These are phyloP conservation scores for Sebastes elongatus DNA, from an alignment of 2,797 vertebrate species.

Conservation along the genomic window DNA sequence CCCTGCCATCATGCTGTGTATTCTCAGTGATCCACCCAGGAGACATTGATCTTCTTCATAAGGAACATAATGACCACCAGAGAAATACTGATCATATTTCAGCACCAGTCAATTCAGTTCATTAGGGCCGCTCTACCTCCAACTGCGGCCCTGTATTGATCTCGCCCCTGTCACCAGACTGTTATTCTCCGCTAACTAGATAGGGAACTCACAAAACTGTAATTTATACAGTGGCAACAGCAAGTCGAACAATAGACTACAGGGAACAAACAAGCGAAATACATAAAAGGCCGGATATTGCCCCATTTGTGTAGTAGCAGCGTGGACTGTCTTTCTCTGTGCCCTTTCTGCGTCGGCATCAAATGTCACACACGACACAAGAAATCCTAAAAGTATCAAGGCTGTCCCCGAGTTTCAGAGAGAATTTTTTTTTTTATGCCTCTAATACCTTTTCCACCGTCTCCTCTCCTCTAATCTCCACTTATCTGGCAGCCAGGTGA, in stretches of 20 bases:
- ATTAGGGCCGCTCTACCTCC: slow-evolving; percentile 78
- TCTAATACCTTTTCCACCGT: slow-evolving; percentile 70
- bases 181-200: slow-evolving; percentile 72
- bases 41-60: slow-evolving; percentile 84
- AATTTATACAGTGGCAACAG: slow-evolving; percentile 56
- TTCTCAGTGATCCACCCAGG: slow-evolving; percentile 73
- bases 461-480: slow-evolving; percentile 77
- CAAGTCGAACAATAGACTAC: slow-evolving; percentile 36
- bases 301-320: slow-evolving; percentile 13
- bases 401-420: slow-evolving; percentile 62
- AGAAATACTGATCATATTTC: slow-evolving; percentile 85
- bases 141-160: slow-evolving; percentile 78
- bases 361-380: slow-evolving; percentile 70
- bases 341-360: slow-evolving; percentile 58
- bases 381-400: slow-evolving; percentile 72
- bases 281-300: slow-evolving; percentile 22
- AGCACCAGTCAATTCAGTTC: slow-evolving; percentile 78
- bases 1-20: slow-evolving; percentile 67
- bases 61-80: slow-evolving; percentile 82
- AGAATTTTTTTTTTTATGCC: slow-evolving; percentile 63
- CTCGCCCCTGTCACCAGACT: slow-evolving; percentile 67
- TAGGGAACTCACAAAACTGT: slow-evolving; percentile 66
- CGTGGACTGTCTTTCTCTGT: slow-evolving; percentile 28
- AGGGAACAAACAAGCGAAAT: slow-evolving; percentile 40
- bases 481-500: slow-evolving; percentile 80